Percentiles rank a stretch among this genome's conserved stretches.
Evolutionary conservation across 2,113 vertebrate genomes (phyloP).

Genomic region (Dunckerocampus dactyliophorus): DNA sequence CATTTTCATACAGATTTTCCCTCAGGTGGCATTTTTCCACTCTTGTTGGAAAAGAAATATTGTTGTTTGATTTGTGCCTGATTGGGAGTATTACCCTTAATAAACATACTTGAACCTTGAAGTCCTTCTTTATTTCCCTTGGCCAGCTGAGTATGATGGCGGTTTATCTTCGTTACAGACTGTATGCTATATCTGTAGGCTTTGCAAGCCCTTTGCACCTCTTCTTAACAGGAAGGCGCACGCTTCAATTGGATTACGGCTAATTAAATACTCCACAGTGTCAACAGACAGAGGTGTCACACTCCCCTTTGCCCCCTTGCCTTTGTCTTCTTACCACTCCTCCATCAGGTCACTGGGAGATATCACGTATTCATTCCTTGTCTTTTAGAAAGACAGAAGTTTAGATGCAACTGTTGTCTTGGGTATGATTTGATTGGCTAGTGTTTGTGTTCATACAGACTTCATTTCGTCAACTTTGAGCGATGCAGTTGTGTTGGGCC

Average conservation of each 20-base stretch:
- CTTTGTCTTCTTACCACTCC: conserved; percentile 11
- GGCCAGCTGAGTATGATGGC: conserved; percentile 4
- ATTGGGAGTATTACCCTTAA: too few species aligned
- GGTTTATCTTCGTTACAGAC: conserved; percentile 13
- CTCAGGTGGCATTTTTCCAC: too few species aligned
- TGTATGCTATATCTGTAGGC: conserved; percentile 33
- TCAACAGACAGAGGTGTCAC: conserved; percentile 54
- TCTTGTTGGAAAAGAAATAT: too few species aligned
- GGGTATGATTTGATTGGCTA: neutral
- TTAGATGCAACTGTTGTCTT: too few species aligned
- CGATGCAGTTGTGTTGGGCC: conserved; percentile 15
- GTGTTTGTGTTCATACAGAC: neutral
- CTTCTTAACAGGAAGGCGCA: conserved; percentile 60
- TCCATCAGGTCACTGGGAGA: conserved; percentile 1
- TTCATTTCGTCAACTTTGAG: conserved; percentile 5
- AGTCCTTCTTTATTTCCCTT: neutral
- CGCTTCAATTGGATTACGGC: conserved; percentile 66
- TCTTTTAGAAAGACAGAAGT: too few species aligned
- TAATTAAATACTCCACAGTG: conserved; percentile 64
- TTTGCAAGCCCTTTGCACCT: conserved; percentile 61
- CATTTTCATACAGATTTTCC: too few species aligned
- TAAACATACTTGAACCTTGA: neutral
- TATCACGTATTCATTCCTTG: neutral
- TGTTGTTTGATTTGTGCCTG: too few species aligned
- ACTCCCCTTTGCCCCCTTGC: conserved; percentile 1